Conservation (phyloP, 2,113 vertebrate genomes). For the Poicephalus meyeri region DNA sequence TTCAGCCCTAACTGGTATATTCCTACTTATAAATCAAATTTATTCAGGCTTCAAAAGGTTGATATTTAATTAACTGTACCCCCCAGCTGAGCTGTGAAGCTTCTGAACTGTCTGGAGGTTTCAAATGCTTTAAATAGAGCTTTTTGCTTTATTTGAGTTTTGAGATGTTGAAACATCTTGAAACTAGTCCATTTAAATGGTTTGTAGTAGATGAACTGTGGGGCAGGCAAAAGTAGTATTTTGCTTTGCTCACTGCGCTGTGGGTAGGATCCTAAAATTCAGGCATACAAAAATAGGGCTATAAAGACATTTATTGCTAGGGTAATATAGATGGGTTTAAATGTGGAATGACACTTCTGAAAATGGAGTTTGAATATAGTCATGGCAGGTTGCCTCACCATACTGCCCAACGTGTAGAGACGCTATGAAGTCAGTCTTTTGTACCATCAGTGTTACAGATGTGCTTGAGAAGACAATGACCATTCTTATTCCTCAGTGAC, state of each 20-base stretch:
- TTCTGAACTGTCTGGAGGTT: background rate
- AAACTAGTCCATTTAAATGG: background rate
- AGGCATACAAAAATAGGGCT: background rate
- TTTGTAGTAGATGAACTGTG: background rate
- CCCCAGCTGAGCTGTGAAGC: background rate
- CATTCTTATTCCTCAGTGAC: background rate
- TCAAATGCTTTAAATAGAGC: background rate
- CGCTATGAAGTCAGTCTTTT: background rate
- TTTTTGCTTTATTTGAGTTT: slow-evolving; percentile 3
- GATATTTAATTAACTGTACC: slow-evolving; percentile 28
- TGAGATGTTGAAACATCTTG: background rate
- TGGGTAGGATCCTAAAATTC: background rate
- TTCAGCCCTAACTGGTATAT: background rate
- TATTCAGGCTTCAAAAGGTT: slow-evolving; percentile 32
- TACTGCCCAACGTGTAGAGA: rapidly evolving
- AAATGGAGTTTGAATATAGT: background rate
- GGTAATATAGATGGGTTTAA: background rate
- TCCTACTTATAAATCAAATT: background rate
- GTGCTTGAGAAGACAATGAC: background rate
- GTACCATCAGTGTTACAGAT: background rate
- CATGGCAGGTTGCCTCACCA: background rate
- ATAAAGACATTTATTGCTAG: background rate
- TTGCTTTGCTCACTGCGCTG: background rate
- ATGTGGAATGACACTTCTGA: background rate
- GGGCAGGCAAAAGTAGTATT: background rate